phyloP scores from a whole-genome alignment of 2,888 invertebrate species.

The Tiphia femorata region DNA sequence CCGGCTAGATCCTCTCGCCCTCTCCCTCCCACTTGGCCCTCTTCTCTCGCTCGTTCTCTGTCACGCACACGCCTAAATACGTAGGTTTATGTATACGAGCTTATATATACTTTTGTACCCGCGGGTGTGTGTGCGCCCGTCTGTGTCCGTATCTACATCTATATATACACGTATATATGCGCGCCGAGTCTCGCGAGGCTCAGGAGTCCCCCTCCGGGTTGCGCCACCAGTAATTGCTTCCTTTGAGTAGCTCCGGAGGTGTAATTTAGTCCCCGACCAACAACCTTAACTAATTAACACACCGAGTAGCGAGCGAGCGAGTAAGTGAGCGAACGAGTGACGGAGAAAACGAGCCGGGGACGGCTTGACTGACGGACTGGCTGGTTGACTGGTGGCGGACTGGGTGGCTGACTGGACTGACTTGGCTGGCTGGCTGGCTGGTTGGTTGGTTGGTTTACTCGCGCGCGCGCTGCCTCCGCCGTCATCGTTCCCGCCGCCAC shows the following conservation, averaged over 20 bases:
- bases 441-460: slow-evolving; percentile 1
- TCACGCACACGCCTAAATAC: too few species aligned
- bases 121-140: too few species aligned
- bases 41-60: slow-evolving; percentile 3
- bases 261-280: slow-evolving; percentile 70
- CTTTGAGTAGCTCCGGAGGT: slow-evolving; percentile 70
- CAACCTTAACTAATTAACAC: slow-evolving; percentile 71
- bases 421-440: slow-evolving; percentile 9
- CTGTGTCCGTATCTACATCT: too few species aligned
- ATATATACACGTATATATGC: too few species aligned
- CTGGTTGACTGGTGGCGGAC: slow-evolving; percentile 50
- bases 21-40: slow-evolving; percentile 7
- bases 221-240: slow-evolving; percentile 70
- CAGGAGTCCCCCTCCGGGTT: slow-evolving; percentile 59
- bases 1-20: slow-evolving; percentile 15
- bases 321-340: slow-evolving; percentile 61
- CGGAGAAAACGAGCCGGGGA: slow-evolving; percentile 54
- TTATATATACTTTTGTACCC: too few species aligned
- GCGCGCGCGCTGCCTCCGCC: slow-evolving; percentile 4
- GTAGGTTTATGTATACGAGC: too few species aligned
- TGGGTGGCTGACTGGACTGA: slow-evolving; percentile 51
- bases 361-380: slow-evolving; percentile 51
- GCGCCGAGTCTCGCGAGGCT: slow-evolving; percentile 41
- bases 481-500: slow-evolving; percentile 18
- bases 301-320: slow-evolving; percentile 65